Evolutionary conservation across 2,888 invertebrate species (phyloP).

Genomic region (Rotaria magnacalcarata): DNA sequence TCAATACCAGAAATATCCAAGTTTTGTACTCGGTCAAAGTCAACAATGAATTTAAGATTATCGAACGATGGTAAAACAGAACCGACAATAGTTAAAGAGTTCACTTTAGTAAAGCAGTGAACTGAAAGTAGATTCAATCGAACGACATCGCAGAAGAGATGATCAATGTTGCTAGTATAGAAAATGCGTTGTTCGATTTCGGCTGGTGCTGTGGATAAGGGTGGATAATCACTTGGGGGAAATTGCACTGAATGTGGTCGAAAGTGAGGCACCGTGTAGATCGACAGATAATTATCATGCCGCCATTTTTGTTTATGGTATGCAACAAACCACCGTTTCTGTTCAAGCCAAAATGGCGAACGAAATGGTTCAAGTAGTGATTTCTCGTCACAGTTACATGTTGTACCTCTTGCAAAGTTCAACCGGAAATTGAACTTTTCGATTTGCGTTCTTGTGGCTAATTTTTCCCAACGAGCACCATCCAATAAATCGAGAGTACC

Average conservation of each 20-base stretch:
- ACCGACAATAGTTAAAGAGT: background rate
- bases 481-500: background rate
- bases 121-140: too few species aligned
- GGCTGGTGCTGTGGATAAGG: background rate
- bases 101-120: background rate
- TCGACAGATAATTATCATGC: too few species aligned
- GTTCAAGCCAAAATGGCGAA: background rate
- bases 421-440: background rate
- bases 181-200: background rate
- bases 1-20: background rate
- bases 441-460: background rate
- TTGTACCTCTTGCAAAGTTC: background rate
- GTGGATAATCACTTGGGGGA: background rate
- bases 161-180: background rate
- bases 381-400: background rate
- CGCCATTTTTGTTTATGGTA: background rate
- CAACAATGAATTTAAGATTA: background rate
- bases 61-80: background rate
- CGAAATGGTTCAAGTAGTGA: background rate
- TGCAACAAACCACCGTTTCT: background rate
- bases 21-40: background rate
- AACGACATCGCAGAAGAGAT: background rate
- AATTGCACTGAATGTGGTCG: background rate
- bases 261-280: background rate
- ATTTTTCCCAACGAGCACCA: background rate